Percentiles rank a stretch among this genome's conserved stretches.
Evolutionary conservation across 2,888 invertebrate species (phyloP).

Genomic region (Pollenia griseotomentosa): DNA sequence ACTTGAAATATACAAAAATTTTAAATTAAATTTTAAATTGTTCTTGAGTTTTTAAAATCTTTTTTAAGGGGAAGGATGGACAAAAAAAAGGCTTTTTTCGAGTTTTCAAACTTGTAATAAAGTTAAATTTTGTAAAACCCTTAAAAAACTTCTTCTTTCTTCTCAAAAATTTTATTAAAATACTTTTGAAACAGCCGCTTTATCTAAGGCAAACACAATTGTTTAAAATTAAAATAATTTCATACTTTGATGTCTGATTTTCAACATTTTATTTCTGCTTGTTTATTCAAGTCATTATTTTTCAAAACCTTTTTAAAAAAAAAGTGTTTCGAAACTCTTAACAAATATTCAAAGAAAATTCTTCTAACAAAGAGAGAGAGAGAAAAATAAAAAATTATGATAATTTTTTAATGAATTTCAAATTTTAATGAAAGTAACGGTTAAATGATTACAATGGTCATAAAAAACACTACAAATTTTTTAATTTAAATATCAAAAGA

Average conservation of each 20-base stretch:
- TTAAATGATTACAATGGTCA: slow-evolving; percentile 16
- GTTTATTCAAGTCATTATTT: slow-evolving; percentile 18
- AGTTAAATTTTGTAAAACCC: too few species aligned
- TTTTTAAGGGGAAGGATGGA: too few species aligned
- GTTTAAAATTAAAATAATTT: slow-evolving; percentile 26
- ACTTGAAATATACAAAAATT: background rate
- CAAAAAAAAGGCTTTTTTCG: too few species aligned
- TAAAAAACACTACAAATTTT: slow-evolving; percentile 1
- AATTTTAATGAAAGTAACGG: slow-evolving; percentile 56
- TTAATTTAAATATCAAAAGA: slow-evolving; percentile 72
- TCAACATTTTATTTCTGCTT: background rate
- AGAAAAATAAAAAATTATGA: background rate
- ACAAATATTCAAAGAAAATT: slow-evolving; percentile 22
- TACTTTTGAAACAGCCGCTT: background rate
- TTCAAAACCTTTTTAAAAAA: background rate
- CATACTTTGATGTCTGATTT: slow-evolving; percentile 44
- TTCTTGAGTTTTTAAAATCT: too few species aligned
- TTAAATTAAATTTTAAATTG: too few species aligned
- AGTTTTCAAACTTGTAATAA: too few species aligned
- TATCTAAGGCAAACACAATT: background rate
- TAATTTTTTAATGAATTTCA: slow-evolving; percentile 66
- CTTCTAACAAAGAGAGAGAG: background rate
- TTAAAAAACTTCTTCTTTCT: background rate
- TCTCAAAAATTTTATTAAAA: background rate
- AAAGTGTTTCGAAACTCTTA: background rate